These are phyloP conservation scores for Ochropacha duplaris DNA, from an alignment of 2,888 invertebrate species.

Conservation along the genomic window DNA sequence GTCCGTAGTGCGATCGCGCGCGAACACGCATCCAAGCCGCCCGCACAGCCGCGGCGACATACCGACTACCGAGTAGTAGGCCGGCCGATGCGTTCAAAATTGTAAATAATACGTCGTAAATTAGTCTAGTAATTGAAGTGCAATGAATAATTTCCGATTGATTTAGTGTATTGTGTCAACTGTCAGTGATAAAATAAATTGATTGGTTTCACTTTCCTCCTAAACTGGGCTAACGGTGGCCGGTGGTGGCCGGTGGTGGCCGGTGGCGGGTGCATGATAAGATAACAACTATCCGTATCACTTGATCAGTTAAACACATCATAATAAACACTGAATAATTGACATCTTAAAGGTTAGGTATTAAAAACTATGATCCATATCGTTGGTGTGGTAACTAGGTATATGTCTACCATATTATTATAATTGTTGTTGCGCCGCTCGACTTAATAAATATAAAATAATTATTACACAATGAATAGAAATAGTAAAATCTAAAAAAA, in stretches of 20 bases:
- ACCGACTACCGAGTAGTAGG: too few relatives aligned
- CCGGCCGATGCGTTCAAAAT: conserved; percentile 11
- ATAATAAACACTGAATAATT: background rate
- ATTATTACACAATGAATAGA: too few relatives aligned
- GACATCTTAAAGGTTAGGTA: too few relatives aligned
- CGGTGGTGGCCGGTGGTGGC: too few relatives aligned
- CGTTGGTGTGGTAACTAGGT: too few relatives aligned
- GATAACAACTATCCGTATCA: conserved; percentile 23
- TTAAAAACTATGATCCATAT: too few relatives aligned
- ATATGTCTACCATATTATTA: too few relatives aligned
- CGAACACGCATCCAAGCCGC: conserved; percentile 25
- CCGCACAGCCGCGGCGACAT: too few relatives aligned
- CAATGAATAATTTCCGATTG: conserved; percentile 31
- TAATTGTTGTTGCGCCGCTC: too few relatives aligned
- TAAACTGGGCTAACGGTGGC: conserved; percentile 34
- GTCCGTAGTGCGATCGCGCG: conserved; percentile 34
- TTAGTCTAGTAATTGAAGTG: conserved; percentile 17
- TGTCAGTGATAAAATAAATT: conserved; percentile 47
- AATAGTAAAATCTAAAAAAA: too few relatives aligned
- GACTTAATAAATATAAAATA: too few relatives aligned
- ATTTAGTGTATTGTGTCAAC: conserved; percentile 47
- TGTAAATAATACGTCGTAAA: conserved; percentile 6
- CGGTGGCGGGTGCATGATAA: conserved; percentile 30
- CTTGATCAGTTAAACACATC: background rate
- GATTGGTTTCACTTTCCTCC: conserved; percentile 26